Evolutionary conservation across 2,797 vertebrate genomes (phyloP).

Genomic region (Brachymystax lenok): DNA sequence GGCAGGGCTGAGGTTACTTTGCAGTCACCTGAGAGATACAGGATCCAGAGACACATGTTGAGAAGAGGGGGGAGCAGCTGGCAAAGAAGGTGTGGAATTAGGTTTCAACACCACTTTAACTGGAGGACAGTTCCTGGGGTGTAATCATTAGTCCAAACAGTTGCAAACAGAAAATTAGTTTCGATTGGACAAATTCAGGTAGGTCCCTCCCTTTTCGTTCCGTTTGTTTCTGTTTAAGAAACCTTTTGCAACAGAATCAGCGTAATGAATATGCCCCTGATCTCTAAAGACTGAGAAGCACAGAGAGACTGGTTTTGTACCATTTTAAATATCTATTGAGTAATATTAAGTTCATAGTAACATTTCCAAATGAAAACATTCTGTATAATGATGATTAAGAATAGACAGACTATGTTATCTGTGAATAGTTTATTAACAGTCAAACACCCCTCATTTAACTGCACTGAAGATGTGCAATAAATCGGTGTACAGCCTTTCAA

Average conservation of each 20-base stretch:
- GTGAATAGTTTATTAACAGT: slow-evolving; percentile 88
- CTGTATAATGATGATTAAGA: neutral
- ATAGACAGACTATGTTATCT: neutral
- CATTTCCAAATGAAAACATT: neutral
- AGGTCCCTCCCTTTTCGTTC: no score
- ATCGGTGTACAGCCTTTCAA: slow-evolving; percentile 88
- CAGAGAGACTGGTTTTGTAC: no score
- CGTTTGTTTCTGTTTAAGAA: no score
- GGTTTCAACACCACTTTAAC: neutral
- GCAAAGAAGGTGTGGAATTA: neutral
- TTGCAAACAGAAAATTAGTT: neutral
- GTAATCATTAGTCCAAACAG: neutral
- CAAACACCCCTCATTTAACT: slow-evolving; percentile 90
- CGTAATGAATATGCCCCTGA: no score
- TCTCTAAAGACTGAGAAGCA: no score
- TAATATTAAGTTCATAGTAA: neutral
- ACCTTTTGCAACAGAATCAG: no score
- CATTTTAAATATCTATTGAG: neutral
- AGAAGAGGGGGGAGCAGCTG: neutral
- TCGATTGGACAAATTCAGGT: no score
- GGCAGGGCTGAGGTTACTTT: neutral
- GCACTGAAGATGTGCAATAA: slow-evolving; percentile 98
- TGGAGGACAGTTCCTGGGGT: neutral
- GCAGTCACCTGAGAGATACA: neutral
- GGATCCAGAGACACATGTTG: neutral